These are phyloP conservation scores for Sinocyclocheilus grahami DNA, from an alignment of 2,113 vertebrate genomes.

Conservation along the genomic window DNA sequence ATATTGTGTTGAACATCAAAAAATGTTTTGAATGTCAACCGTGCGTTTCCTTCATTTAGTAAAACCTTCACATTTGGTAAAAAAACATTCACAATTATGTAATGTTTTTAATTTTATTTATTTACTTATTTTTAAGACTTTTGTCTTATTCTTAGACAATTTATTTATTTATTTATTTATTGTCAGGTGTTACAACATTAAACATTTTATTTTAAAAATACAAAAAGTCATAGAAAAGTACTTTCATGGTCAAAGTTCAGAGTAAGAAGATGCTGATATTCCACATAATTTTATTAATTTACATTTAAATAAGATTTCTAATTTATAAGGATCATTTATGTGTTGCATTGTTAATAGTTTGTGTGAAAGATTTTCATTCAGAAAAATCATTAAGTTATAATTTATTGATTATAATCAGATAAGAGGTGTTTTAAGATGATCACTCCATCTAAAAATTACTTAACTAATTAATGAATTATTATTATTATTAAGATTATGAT, in stretches of 20 bases:
- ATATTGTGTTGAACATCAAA: neutral
- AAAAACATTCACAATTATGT: neutral
- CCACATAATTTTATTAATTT: neutral
- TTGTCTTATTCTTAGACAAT: too few species aligned
- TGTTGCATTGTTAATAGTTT: neutral
- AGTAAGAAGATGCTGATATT: neutral
- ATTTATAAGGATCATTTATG: neutral
- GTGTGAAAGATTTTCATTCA: too few species aligned
- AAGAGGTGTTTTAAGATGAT: too few species aligned
- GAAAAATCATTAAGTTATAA: neutral
- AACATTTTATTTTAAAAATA: neutral
- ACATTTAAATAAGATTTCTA: neutral
- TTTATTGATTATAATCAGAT: neutral
- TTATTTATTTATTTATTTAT: too few species aligned
- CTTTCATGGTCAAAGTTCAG: neutral
- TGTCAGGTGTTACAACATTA: neutral
- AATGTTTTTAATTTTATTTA: neutral
- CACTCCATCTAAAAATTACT: too few species aligned
- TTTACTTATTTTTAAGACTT: too few species aligned
- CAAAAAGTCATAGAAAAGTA: neutral
- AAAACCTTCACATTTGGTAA: neutral
- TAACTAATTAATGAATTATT: neutral
- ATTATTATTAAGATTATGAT: too few species aligned
- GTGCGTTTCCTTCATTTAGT: neutral
- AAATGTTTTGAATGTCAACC: neutral